Evolutionary conservation across 2,113 vertebrate genomes (phyloP).

Genomic region (Paralichthys olivaceus): DNA sequence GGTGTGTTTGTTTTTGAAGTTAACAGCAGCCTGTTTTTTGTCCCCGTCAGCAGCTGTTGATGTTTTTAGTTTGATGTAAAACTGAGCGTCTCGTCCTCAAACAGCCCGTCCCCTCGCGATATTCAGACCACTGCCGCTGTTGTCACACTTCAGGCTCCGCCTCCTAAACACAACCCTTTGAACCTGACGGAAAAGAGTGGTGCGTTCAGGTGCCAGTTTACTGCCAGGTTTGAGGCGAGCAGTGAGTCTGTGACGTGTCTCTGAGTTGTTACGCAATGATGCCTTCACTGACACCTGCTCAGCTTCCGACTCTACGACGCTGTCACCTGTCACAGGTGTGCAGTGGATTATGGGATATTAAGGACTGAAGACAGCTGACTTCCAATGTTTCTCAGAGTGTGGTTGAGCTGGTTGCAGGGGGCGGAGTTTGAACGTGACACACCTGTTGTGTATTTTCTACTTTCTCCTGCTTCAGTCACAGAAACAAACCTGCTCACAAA

Average conservation of each 20-base stretch:
- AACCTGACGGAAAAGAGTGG: not conserved
- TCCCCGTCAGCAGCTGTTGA: constrained; percentile 3
- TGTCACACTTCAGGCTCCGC: constrained; percentile 14
- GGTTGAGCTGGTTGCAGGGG: not conserved
- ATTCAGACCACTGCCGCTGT: too few relatives aligned
- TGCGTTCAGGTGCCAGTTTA: constrained; percentile 1
- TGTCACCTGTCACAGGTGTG: not conserved
- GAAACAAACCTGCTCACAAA: not conserved
- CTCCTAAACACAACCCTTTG: not conserved
- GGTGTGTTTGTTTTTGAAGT: constrained; percentile 6
- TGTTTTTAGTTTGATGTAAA: constrained; percentile 38
- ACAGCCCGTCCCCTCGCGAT: not conserved
- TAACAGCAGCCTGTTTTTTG: not conserved
- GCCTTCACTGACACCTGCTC: not conserved
- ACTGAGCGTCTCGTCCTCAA: constrained; percentile 6
- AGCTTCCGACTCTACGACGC: too few relatives aligned
- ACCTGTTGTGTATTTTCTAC: not conserved
- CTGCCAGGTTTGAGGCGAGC: too few relatives aligned
- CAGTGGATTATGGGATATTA: not conserved
- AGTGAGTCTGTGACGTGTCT: not conserved
- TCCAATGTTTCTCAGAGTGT: not conserved
- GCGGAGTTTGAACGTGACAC: constrained; percentile 9
- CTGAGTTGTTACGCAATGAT: not conserved
- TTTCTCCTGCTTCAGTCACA: not conserved
- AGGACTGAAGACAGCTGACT: not conserved